Evolutionary conservation across 2,113 vertebrate species (phyloP).

Genomic region (Forbesichthys agassizii): DNA sequence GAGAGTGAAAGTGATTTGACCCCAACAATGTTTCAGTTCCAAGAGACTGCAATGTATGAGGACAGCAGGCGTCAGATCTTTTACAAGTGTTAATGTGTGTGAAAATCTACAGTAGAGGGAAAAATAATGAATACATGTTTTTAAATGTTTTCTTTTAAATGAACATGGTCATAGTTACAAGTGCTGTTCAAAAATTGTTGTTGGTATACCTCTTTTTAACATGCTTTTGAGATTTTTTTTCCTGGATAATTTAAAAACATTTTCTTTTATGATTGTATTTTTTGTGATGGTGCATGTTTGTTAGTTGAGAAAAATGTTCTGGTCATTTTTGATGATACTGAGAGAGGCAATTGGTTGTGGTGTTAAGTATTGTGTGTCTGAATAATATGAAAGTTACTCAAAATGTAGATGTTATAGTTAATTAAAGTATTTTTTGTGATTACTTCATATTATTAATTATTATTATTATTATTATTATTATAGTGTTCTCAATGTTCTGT

Average conservation of each 20-base stretch:
- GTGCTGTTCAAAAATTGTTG: background rate
- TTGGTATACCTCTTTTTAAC: no score
- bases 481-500: no score
- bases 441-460: no score
- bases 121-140: background rate
- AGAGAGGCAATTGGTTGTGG: no score
- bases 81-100: background rate
- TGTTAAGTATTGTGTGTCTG: no score
- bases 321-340: no score
- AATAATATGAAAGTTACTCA: no score
- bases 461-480: no score
- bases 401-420: no score
- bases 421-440: no score
- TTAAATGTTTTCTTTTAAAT: background rate
- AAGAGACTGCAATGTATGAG: no score
- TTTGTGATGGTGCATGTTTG: background rate
- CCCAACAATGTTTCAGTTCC: slow-evolving; percentile 1
- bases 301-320: no score
- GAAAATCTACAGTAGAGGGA: background rate
- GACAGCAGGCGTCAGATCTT: background rate
- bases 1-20: background rate
- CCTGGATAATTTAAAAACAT: background rate
- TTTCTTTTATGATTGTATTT: background rate
- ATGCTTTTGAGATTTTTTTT: background rate
- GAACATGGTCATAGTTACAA: background rate